Base-by-base conservation (phyloP, 2,113 vertebrate genomes). In the Zosterops borbonicus region DNA sequence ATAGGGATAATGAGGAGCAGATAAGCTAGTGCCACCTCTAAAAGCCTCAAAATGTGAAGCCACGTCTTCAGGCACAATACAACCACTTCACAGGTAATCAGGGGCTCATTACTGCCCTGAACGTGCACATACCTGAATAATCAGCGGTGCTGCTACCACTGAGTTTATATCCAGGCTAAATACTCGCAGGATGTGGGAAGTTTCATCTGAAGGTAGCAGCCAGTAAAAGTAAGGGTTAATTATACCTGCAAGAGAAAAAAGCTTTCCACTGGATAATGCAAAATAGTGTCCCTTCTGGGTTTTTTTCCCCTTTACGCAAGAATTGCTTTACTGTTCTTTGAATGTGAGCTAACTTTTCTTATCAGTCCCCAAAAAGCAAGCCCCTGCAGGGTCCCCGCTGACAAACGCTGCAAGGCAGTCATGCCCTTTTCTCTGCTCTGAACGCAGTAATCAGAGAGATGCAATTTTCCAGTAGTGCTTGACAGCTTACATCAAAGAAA, bases 401-500 rank as follows among this genome's bases (percentile, higher is more conserved):
- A 87, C 77, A 83, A 87, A 60, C 4, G 56, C 92, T 94, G 80
- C 94, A 73, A 89, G 95, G 65, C 94, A 96, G 73, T 80, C 84
- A 5, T 89, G 81, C 86, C 74, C 75, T 90, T 93, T 69, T 79
- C 93, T 88, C 79, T 56, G 31, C 39, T 42, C 81, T 77, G 55
- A 95, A 69, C 39, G 78, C 2, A 0, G 84, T 86, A 94, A 94
- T 96, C 87, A 91, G 88, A 91, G 86, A 89, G 78, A 91, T 87
- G 92, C 84, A 87, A 90, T 97, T 96, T 96, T 96, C 96, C 95
- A 96, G 96, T 96, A 96, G 87, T 67, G 83, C 75, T 88, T 96
- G 94, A 95, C 95, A 94, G 89, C 37, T 80, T 83, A 96, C 96
- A 96, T 97, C 96, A 97, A 97, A 97, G 93, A 96, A 95, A 96